A percentile compares a stretch with the other conserved stretches of the same genome.
These are phyloP conservation scores for human (Homo sapiens) DNA, from an alignment of 2,113 vertebrate species.

Conservation along the genomic window DNA sequence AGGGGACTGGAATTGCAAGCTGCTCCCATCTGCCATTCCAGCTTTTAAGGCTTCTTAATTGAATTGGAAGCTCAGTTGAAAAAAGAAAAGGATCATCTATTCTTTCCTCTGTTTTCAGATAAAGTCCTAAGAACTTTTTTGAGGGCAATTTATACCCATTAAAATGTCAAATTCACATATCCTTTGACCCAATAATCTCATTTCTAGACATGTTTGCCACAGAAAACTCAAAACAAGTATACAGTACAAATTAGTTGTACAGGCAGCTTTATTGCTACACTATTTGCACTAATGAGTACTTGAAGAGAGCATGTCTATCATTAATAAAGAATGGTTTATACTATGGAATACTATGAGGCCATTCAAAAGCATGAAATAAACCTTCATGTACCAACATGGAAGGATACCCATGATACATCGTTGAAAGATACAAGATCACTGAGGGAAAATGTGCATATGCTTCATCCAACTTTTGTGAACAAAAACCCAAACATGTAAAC, in stretches of 20 bases:
- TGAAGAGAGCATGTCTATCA: neutral
- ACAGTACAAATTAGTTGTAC: neutral
- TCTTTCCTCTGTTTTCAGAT: neutral
- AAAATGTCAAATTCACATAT: neutral
- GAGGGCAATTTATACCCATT: neutral
- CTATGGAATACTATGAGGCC: neutral
- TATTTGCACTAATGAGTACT: neutral
- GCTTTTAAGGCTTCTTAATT: neutral
- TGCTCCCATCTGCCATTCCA: neutral
- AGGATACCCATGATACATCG: neutral
- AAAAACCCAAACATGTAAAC: neutral
- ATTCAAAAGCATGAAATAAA: neutral
- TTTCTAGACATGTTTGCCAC: neutral
- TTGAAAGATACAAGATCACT: neutral
- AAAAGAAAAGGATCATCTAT: neutral
- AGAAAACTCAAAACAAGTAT: neutral
- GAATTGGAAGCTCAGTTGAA: neutral
- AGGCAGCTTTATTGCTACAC: neutral
- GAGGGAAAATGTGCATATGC: neutral
- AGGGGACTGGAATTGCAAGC: neutral
- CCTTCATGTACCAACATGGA: fast-evolving
- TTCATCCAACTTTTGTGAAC: neutral
- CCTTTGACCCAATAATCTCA: neutral
- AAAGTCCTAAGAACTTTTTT: neutral
- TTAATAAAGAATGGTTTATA: neutral